Base-by-base conservation (phyloP, 2,797 vertebrate species). In the Dromococcyx pavoninus region DNA sequence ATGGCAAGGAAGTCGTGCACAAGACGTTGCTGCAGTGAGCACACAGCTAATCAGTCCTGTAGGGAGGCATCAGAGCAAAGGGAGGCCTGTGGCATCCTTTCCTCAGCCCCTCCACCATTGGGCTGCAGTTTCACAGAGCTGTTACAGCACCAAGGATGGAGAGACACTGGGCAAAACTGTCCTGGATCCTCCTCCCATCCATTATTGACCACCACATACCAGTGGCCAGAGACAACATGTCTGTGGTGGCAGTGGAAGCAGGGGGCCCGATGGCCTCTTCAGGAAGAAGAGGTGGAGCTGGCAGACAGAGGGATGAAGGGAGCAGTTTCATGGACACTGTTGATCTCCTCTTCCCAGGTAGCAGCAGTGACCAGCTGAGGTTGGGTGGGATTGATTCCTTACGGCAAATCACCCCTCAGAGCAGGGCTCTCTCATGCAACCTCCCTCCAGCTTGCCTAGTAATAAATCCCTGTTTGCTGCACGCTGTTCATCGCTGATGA, bases 111-210 rank as follows among this genome's bases (percentile, higher is more conserved):
- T 48, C 19, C 13, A 7, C 44, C 2, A 0, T 4, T 19, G 28
- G 58, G 41, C 35, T 72, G 43, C 25, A 11, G 41, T n/a, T n/a
- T 77, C 21, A 37, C 17, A 9, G 35, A 25, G 18, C 9, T 30
- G 22, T 58, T 53, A 65, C 53, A 35, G 54, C 60, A 56, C 30
- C 1, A 5, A 27, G 18, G 35, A 48, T 17, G 33, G 32, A 56
- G 15, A 50, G 15, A 41, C 9, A 18, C 32, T 2, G 32, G 32
- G 14, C 35, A 56, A 33, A n/a, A 5, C 25, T 35, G 24, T 53
- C 19, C 44, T 32, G 33, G 0, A 0, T 57, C 50, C 22, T 79
- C 33, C 41, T 17, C 10, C 17, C 16, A 7, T 7, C 19, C 1
- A 0, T 19, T 33, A 7, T 15, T n/a, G 44, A 6, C n/a, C 15